Evolutionary conservation across 2,113 vertebrate species (phyloP).

Genomic region (Neofelis nebulosa): DNA sequence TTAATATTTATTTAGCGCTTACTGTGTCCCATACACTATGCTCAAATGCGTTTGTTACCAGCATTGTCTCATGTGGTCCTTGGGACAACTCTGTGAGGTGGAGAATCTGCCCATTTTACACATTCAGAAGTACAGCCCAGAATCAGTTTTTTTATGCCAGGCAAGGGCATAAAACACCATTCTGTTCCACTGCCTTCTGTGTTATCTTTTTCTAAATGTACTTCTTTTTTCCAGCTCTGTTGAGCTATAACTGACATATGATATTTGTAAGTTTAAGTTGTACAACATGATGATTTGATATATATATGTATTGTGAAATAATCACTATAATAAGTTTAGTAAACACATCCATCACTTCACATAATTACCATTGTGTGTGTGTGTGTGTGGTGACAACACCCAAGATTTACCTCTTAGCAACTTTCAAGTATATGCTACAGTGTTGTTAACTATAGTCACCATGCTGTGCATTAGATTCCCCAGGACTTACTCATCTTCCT

Average conservation of each 20-base stretch:
- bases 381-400: neutral
- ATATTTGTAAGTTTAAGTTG: neutral
- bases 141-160: neutral
- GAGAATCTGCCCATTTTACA: neutral
- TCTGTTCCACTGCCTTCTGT: too few species aligned
- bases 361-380: neutral
- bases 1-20: neutral
- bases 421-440: neutral
- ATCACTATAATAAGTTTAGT: neutral
- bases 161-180: too few species aligned
- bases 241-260: neutral
- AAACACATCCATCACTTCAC: neutral
- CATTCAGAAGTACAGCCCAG: neutral
- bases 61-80: neutral
- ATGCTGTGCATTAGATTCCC: neutral
- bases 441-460: neutral
- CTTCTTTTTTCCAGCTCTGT: neutral
- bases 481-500: neutral
- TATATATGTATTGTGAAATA: neutral
- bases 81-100: neutral
- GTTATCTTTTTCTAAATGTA: neutral
- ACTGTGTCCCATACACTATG: neutral
- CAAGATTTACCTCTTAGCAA: neutral
- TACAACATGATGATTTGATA: neutral
- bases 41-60: neutral